Percentiles rank a stretch among this genome's conserved stretches.
phyloP scores from a whole-genome alignment of 2,888 invertebrate genomes.

The Lysandra coridon region DNA sequence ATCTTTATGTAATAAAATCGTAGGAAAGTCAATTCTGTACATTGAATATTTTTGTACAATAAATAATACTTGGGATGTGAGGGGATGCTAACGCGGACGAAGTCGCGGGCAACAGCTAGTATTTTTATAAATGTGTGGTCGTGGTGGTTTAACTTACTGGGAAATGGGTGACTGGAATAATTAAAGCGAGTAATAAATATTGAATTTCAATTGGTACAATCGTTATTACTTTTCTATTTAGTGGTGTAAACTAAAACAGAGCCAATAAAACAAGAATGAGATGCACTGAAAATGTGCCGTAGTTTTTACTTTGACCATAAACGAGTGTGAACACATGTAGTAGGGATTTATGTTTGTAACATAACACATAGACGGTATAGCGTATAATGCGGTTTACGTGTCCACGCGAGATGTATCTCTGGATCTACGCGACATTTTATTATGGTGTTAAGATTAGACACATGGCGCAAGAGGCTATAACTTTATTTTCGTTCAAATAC shows the following conservation, averaged over 20 bases:
- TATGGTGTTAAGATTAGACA: constrained; percentile 26
- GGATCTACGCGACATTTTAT: constrained; percentile 21
- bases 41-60: no score
- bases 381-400: not conserved
- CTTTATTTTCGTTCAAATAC: constrained; percentile 25
- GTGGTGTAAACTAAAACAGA: not conserved
- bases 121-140: not conserved
- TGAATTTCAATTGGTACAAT: no score
- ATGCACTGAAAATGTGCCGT: not conserved
- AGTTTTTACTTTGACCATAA: not conserved
- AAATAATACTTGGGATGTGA: no score
- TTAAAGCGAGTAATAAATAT: no score
- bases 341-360: constrained; percentile 13
- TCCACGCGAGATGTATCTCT: not conserved
- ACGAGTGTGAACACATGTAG: constrained; percentile 7
- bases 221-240: not conserved
- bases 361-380: constrained; percentile 13
- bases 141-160: not conserved
- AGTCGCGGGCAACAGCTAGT: no score
- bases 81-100: no score
- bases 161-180: no score
- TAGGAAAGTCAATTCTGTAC: no score
- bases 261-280: not conserved
- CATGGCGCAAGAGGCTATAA: constrained; percentile 16
- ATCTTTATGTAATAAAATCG: no score